Evolutionary conservation across 2,113 vertebrate genomes (phyloP).

Genomic region (Spea bombifrons): DNA sequence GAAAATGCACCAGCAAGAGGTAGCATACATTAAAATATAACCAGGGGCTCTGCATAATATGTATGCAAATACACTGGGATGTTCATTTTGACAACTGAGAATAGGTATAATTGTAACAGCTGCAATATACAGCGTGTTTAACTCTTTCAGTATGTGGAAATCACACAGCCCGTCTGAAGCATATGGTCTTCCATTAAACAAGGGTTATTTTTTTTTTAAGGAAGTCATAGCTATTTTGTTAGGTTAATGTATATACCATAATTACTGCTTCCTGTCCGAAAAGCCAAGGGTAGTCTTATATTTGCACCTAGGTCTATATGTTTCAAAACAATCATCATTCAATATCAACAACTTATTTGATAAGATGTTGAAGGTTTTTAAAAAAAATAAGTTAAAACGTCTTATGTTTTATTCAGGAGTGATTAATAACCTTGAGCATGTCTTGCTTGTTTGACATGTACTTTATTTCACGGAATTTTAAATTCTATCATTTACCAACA

Average conservation of each 20-base stretch:
- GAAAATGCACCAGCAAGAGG: slow-evolving; percentile 26
- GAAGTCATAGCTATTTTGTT: slow-evolving; percentile 10
- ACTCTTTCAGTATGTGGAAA: background rate
- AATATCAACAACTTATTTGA: no score
- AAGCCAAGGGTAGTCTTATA: no score
- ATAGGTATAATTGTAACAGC: slow-evolving; percentile 19
- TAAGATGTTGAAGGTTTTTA: no score
- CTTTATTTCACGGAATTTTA: background rate
- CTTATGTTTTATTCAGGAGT: no score
- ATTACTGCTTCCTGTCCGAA: no score
- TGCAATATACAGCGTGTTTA: slow-evolving; percentile 8
- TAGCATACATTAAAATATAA: slow-evolving; percentile 29
- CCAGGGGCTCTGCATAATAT: slow-evolving; percentile 32
- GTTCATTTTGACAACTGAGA: slow-evolving; percentile 43
- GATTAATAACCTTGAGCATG: slow-evolving; percentile 6
- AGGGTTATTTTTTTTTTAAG: background rate
- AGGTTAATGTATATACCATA: no score
- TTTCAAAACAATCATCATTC: no score
- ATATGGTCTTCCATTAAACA: no score
- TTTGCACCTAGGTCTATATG: no score
- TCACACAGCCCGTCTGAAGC: background rate
- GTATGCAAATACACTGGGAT: slow-evolving; percentile 27
- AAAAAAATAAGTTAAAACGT: no score
- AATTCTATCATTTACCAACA: slow-evolving; percentile 18
- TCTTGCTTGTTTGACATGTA: slow-evolving; percentile 16